A percentile compares a stretch with the other conserved stretches of the same genome.
Conservation (phyloP, 2,797 vertebrate genomes). For the Pangasius mekongensis region DNA sequence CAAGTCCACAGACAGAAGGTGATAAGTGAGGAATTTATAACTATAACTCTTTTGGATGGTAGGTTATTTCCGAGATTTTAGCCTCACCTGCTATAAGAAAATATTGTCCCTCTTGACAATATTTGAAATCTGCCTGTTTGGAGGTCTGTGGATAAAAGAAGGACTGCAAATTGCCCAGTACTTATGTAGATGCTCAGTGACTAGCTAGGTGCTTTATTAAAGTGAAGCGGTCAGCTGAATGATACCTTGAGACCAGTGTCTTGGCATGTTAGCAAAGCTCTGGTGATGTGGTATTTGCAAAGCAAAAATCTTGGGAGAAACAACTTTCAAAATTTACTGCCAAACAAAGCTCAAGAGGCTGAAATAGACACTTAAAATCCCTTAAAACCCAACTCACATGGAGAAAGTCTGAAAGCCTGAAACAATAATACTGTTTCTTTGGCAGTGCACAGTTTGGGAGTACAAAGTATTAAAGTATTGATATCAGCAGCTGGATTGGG, state of each 20-base stretch:
- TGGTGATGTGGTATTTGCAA: not conserved
- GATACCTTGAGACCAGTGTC: not conserved
- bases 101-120: not conserved
- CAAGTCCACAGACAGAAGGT: constrained; percentile 7
- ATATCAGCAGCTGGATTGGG: not conserved
- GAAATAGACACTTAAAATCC: not conserved
- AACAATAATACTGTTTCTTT: constrained; percentile 4
- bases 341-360: not conserved
- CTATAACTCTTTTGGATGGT: not conserved
- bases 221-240: not conserved
- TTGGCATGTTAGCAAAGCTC: not conserved
- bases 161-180: not conserved
- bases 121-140: not conserved
- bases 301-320: not conserved
- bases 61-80: not conserved
- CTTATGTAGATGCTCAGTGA: not conserved
- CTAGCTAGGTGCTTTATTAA: not conserved
- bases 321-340: not conserved
- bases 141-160: not conserved
- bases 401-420: not conserved
- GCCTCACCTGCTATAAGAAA: not conserved
- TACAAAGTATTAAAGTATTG: not conserved
- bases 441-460: not conserved
- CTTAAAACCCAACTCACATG: not conserved
- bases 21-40: constrained; percentile 3